Conservation (phyloP, 2,113 vertebrate species). For the Amblyornis subalaris region DNA sequence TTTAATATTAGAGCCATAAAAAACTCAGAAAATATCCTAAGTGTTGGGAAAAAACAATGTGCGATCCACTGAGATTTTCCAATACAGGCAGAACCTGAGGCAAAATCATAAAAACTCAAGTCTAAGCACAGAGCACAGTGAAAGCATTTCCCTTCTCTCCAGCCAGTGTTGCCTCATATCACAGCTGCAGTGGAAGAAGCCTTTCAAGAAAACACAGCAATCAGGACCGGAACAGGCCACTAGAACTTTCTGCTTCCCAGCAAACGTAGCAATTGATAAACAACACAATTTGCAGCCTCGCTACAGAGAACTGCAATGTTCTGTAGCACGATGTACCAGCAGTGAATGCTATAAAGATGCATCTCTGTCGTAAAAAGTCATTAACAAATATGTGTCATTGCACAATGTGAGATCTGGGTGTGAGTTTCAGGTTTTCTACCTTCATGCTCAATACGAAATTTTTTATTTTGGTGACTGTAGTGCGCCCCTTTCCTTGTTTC, state of each 20-base stretch:
- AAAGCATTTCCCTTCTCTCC: neutral
- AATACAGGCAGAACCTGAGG: neutral
- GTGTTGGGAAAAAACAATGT: neutral
- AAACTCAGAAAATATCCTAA: neutral
- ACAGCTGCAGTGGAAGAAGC: neutral
- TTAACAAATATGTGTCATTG: neutral
- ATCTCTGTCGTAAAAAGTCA: neutral
- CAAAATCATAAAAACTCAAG: neutral
- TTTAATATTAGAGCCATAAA: neutral
- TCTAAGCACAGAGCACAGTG: neutral
- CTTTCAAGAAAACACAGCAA: neutral
- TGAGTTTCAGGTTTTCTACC: neutral
- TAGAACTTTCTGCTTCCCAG: neutral
- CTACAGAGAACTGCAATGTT: neutral
- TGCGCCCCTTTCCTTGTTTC: neutral
- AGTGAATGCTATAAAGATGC: neutral
- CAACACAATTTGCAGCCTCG: neutral
- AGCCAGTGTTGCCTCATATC: neutral
- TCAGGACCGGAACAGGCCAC: neutral
- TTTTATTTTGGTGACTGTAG: neutral
- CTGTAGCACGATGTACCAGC: fast-evolving
- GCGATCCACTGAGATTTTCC: neutral
- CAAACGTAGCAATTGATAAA: neutral
- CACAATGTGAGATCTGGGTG: neutral
- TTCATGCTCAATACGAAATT: neutral